Conservation (phyloP, 2,888 invertebrate species). For the Microplitis manilae region DNA sequence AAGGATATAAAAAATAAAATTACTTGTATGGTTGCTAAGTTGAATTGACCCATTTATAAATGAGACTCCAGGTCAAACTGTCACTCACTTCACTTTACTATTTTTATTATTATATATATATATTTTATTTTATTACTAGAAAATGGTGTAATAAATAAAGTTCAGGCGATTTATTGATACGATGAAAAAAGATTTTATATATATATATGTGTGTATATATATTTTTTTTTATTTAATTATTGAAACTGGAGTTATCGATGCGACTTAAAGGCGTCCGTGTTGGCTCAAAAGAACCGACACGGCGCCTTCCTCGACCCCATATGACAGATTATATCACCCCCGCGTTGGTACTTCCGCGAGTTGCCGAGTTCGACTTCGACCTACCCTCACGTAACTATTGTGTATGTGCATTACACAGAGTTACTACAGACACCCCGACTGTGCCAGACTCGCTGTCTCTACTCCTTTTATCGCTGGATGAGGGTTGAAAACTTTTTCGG, state of each 20-base stretch:
- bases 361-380: slow-evolving; percentile 21
- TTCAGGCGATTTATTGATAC: background rate
- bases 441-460: slow-evolving; percentile 3
- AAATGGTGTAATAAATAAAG: background rate
- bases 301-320: slow-evolving; percentile 61
- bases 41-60: slow-evolving; percentile 61
- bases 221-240: background rate
- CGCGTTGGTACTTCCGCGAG: slow-evolving; percentile 22
- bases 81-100: slow-evolving; percentile 8
- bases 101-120: background rate
- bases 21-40: slow-evolving; percentile 52
- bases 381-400: slow-evolving; percentile 1
- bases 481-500: slow-evolving; percentile 5
- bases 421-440: slow-evolving; percentile 1
- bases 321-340: slow-evolving; percentile 55
- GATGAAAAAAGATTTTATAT: background rate
- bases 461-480: slow-evolving; percentile 5
- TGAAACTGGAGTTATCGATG: background rate
- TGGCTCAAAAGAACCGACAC: slow-evolving; percentile 61
- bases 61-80: slow-evolving; percentile 7
- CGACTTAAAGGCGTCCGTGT: slow-evolving; percentile 57
- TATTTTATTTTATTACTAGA: background rate
- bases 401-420: slow-evolving; percentile 14
- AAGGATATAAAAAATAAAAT: background rate
- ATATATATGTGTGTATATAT: no score